A percentile compares a stretch with the other conserved stretches of the same genome.
These are phyloP conservation scores for Drosophila kohkoa DNA, from an alignment of 1,140 invertebrate genomes.

Conservation along the genomic window DNA sequence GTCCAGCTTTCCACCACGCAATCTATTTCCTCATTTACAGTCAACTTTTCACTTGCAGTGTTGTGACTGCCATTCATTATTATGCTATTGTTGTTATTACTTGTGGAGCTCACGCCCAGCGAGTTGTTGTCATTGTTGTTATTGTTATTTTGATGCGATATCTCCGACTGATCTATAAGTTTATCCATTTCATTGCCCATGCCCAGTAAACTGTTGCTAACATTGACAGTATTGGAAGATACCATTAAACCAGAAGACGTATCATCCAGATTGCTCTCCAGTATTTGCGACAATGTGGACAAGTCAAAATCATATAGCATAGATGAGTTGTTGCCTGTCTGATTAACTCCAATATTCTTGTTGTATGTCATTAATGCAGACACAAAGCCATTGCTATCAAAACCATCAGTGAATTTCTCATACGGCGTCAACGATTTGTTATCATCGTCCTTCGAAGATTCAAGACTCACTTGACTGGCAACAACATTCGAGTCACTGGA, in stretches of 20 bases:
- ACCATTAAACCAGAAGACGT: slow-evolving; percentile 63
- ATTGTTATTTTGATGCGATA: slow-evolving; percentile 66
- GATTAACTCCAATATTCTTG: slow-evolving; percentile 60
- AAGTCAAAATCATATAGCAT: slow-evolving; percentile 71
- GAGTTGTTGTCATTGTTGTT: slow-evolving; percentile 62
- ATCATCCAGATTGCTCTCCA: slow-evolving; percentile 71
- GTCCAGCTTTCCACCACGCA: slow-evolving; percentile 79
- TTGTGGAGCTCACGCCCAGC: slow-evolving; percentile 43
- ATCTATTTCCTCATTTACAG: slow-evolving; percentile 70
- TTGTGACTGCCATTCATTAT: slow-evolving; percentile 64
- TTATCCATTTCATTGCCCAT: slow-evolving; percentile 71
- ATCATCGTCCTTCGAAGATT: slow-evolving; percentile 74
- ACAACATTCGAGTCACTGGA: slow-evolving; percentile 58
- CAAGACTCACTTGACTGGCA: slow-evolving; percentile 62
- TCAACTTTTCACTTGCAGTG: slow-evolving; percentile 54
- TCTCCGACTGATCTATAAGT: slow-evolving; percentile 62
- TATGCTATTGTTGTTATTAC: slow-evolving; percentile 61
- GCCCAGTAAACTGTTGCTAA: slow-evolving; percentile 56
- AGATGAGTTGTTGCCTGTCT: slow-evolving; percentile 63
- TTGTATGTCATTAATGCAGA: slow-evolving; percentile 74
- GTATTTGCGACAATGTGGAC: slow-evolving; percentile 68
- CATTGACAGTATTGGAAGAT: slow-evolving; percentile 71
- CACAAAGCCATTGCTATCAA: slow-evolving; percentile 80
- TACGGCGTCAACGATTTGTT: slow-evolving; percentile 75
- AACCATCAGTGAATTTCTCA: slow-evolving; percentile 78